Base-by-base conservation (phyloP, 2,797 vertebrate species). In the Gymnoscopelus braueri region DNA sequence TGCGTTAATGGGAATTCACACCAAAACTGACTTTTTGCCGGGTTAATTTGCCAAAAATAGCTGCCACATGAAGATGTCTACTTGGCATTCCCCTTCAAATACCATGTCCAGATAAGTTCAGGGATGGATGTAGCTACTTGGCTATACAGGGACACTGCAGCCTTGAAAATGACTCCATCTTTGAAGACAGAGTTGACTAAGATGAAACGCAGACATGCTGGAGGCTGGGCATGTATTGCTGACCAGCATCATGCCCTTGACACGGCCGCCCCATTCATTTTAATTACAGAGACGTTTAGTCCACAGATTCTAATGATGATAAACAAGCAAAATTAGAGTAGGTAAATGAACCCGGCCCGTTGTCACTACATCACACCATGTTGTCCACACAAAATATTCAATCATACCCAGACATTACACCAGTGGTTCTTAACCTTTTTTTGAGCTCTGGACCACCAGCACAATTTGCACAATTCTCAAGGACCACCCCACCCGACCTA, bases 241-340 rank as follows among this genome's bases (percentile, higher is more conserved):
- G 88, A 92, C 92, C 90, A 85, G 84, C 88, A 85, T 84, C 66
- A 67, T 83, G 85, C 79, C 87, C 86, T 79, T 72, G 84, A 82
- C 80, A 72, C 82, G 73, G 81, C 75, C 81, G 39, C 8, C 7
- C 62, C 86, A 91, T 93, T 87, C 69, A 88, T 93, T 90, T 86
- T 83, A 69, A 75, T 92, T 91, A 90, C 64, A 70, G 72, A 75
- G 75, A 84, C 74, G 74, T 63, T 80, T 71, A 71, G 78, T 78
- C 81, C 61, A 78, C 72, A 60, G 57, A 63, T 74, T 84, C 65
- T 86, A 91, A 92, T 90, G 89, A 90, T 91, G 89, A 92, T 86
- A 82, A 91, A 89, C 84, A 77, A 69, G 39, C 39, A 44, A 2
- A 44, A 44, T 44, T 44, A 44, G 39, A 9, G 39, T 67, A 58